Evolutionary conservation across 64 coral and sea anemone genomes (phyloP).

Genomic region (Pocillopora damicornis): DNA sequence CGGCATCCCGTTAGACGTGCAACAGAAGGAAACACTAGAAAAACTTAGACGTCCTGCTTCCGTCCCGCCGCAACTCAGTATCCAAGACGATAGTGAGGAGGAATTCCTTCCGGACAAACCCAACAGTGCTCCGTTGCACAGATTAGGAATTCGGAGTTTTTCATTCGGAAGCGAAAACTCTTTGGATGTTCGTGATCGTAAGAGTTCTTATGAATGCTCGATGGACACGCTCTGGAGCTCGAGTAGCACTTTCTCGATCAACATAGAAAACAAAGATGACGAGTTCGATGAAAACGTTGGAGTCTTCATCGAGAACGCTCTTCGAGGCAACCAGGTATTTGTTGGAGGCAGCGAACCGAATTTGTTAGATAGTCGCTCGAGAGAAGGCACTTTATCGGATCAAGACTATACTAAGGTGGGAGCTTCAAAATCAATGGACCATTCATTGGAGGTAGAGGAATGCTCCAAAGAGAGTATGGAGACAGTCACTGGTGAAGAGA

Average conservation of each 20-base stretch:
- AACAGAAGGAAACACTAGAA: constrained; percentile 41
- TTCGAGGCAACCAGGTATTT: background rate
- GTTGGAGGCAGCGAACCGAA: constrained; percentile 33
- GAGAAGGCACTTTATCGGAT: background rate
- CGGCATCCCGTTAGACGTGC: constrained; percentile 48
- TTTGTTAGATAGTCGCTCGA: background rate
- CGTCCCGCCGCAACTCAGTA: background rate
- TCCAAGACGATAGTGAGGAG: constrained; percentile 22
- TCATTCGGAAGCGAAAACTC: constrained; percentile 66
- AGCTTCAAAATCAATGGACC: background rate
- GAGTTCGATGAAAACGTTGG: constrained; percentile 29
- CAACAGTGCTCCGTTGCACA: background rate
- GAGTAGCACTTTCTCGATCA: constrained; percentile 82
- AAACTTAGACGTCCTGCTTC: constrained; percentile 37
- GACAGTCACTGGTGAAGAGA: constrained; percentile 77
- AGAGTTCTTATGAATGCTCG: constrained; percentile 56
- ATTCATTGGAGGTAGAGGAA: constrained; percentile 1
- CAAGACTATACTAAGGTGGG: constrained; percentile 2
- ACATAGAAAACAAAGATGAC: constrained; percentile 60
- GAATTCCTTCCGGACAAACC: constrained; percentile 6
- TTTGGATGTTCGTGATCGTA: constrained; percentile 59
- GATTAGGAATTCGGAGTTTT: constrained; percentile 11
- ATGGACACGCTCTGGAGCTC: constrained; percentile 92
- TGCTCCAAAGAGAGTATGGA: constrained; percentile 74
- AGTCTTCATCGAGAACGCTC: constrained; percentile 10